Percentiles rank a stretch among this genome's conserved stretches.
phyloP scores from a whole-genome alignment of 2,888 invertebrate genomes.

The Melieria picta region DNA sequence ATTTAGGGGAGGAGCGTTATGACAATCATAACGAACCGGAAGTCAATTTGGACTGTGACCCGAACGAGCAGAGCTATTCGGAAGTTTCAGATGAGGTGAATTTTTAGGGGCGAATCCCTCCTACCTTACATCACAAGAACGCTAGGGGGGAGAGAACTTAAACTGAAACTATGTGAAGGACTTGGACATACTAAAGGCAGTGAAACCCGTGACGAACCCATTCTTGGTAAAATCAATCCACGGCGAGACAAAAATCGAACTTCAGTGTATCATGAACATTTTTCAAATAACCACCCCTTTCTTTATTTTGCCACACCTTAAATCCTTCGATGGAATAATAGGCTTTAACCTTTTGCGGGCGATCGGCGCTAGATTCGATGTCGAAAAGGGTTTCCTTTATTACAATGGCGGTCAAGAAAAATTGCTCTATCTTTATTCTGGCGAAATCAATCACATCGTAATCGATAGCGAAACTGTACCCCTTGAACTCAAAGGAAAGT shows the following conservation, averaged over 20 bases:
- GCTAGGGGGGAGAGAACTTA: slow-evolving; percentile 11
- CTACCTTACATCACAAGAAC: slow-evolving; percentile 24
- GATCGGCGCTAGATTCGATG: too few relatives aligned
- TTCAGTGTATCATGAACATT: slow-evolving; percentile 5
- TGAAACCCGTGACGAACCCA: background rate
- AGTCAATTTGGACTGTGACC: background rate
- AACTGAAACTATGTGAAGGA: slow-evolving; percentile 23
- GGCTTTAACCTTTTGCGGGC: too few relatives aligned
- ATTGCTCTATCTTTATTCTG: too few relatives aligned
- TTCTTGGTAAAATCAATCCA: slow-evolving; percentile 29
- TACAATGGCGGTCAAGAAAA: too few relatives aligned
- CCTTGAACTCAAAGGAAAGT: too few relatives aligned
- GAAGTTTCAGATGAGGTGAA: background rate
- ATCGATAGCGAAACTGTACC: too few relatives aligned
- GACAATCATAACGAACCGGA: background rate
- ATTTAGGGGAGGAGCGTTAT: background rate
- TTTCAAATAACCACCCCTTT: too few relatives aligned
- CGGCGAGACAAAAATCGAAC: slow-evolving; percentile 17
- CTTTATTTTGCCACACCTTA: too few relatives aligned
- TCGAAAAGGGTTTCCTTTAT: too few relatives aligned
- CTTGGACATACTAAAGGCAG: slow-evolving; percentile 3
- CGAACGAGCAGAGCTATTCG: background rate
- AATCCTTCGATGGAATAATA: too few relatives aligned
- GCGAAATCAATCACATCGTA: too few relatives aligned
- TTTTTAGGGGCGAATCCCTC: too few relatives aligned